These are phyloP conservation scores for Cyphomyrus discorhynchus DNA, from an alignment of 2,113 vertebrate species.

Conservation along the genomic window DNA sequence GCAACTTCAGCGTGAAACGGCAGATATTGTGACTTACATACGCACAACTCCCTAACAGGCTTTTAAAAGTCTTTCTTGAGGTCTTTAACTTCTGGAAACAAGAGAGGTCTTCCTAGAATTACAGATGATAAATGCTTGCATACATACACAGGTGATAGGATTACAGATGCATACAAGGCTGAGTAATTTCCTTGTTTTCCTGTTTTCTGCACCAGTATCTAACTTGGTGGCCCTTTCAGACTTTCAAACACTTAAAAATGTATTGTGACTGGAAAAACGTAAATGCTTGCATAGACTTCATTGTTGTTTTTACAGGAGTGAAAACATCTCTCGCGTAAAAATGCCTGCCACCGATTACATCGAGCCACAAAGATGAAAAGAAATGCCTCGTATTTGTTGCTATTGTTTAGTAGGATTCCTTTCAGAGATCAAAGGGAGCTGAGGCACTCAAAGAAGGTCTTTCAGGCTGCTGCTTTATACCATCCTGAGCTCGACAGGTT, in stretches of 20 bases:
- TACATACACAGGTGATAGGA: not conserved
- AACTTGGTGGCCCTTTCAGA: not conserved
- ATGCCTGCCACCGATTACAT: not conserved
- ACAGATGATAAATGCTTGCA: not conserved
- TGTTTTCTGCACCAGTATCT: not conserved
- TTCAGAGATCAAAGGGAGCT: not conserved
- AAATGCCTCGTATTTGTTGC: not conserved
- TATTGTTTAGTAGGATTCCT: not conserved
- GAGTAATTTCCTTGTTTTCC: not conserved
- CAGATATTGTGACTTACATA: not conserved
- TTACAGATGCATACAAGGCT: not conserved
- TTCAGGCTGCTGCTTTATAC: not conserved
- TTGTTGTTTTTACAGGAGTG: not conserved
- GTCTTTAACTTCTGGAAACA: not conserved
- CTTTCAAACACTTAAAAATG: not conserved
- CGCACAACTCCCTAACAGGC: not conserved
- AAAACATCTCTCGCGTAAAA: not conserved
- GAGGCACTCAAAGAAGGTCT: not conserved
- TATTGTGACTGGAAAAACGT: not conserved
- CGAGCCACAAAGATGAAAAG: not conserved
- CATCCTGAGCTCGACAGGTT: not conserved
- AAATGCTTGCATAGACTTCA: not conserved
- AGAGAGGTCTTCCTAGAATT: not conserved
- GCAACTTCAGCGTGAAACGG: not conserved
- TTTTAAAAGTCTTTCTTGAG: not conserved